Percentiles rank a stretch among this genome's conserved stretches.
phyloP scores from a whole-genome alignment of 1,140 invertebrate species.

The Rhynchophorus ferrugineus region DNA sequence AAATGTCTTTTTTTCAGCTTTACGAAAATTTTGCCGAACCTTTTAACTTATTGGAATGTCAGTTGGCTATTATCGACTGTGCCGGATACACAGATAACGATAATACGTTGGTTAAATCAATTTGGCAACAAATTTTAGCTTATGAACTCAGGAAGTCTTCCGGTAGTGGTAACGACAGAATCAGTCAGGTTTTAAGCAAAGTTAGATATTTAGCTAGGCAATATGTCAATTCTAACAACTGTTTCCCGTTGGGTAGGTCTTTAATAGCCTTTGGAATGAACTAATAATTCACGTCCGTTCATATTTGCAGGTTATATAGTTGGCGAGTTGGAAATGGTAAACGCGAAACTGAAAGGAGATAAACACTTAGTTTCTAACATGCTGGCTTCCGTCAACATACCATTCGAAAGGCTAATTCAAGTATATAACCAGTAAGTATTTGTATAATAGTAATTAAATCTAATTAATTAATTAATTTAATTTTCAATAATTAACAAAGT shows the following conservation, averaged over 20 bases:
- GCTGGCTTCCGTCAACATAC: constrained; percentile 60
- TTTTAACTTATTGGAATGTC: constrained; percentile 75
- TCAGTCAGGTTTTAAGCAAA: constrained; percentile 62
- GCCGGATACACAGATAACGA: constrained; percentile 68
- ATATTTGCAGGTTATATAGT: constrained; percentile 58
- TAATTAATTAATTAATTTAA: not conserved
- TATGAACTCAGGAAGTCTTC: constrained; percentile 46
- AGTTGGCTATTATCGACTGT: constrained; percentile 77
- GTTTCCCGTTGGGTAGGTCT: constrained; percentile 61
- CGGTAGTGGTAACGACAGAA: constrained; percentile 52
- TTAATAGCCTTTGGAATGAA: constrained; percentile 5
- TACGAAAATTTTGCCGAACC: constrained; percentile 79
- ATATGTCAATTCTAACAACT: constrained; percentile 63
- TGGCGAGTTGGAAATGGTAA: constrained; percentile 64
- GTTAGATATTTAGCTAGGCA: constrained; percentile 64
- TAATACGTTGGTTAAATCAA: constrained; percentile 60
- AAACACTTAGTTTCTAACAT: constrained; percentile 61
- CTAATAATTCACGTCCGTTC: constrained; percentile 6
- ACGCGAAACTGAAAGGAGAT: constrained; percentile 58
- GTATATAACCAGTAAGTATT: constrained; percentile 60
- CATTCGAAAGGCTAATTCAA: constrained; percentile 62
- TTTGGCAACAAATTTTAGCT: constrained; percentile 70
- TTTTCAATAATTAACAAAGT: too few relatives aligned
- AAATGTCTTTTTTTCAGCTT: constrained; percentile 47
- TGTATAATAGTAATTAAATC: not conserved